Evolutionary conservation across 2,113 vertebrate species (phyloP).

Genomic region (Halcyon malimbica): DNA sequence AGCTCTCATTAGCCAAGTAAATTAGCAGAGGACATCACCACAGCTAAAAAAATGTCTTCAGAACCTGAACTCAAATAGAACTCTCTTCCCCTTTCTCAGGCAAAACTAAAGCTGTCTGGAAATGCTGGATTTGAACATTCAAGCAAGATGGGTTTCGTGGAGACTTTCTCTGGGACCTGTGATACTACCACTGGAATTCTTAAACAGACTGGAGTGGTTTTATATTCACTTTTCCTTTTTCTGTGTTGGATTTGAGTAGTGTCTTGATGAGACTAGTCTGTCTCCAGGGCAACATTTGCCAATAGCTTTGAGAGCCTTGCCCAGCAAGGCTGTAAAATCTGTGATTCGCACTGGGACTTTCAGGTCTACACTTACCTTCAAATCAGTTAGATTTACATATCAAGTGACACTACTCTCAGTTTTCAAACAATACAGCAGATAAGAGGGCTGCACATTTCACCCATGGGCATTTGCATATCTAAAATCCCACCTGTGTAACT

Average conservation of each 20-base stretch:
- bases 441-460: not conserved
- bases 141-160: rapidly evolving
- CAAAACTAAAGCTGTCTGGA: not conserved
- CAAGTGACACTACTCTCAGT: not conserved
- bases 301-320: not conserved
- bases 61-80: not conserved
- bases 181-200: not conserved
- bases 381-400: not conserved
- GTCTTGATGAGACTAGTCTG: not conserved
- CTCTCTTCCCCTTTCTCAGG: not conserved
- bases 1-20: not conserved
- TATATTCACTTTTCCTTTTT: not conserved
- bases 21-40: not conserved
- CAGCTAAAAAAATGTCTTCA: not conserved
- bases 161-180: not conserved
- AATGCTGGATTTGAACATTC: not conserved
- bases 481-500: not conserved
- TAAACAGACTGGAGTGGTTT: not conserved
- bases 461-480: not conserved
- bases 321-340: not conserved
- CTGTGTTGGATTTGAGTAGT: not conserved
- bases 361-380: not conserved
- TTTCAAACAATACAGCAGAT: not conserved
- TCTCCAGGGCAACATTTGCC: not conserved
- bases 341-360: not conserved